Evolutionary conservation across 2,888 invertebrate species (phyloP).

Genomic region (Lasioglossum calceatum): DNA sequence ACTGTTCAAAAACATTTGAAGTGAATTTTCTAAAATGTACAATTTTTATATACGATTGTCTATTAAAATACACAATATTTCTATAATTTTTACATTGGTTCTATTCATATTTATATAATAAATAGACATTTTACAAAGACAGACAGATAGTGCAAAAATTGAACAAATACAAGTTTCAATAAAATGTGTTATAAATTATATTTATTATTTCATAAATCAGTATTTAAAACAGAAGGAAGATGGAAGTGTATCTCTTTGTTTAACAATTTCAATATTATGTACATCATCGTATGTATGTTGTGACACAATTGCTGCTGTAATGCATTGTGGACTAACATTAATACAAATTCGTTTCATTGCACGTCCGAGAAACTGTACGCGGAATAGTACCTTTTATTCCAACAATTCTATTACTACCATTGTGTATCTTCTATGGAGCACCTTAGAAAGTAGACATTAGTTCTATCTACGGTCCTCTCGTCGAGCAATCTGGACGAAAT

Average conservation of each 20-base stretch:
- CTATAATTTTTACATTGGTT: background rate
- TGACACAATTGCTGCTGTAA: background rate
- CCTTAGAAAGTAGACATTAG: constrained; percentile 24
- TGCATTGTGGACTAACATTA: background rate
- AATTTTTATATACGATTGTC: too few species aligned
- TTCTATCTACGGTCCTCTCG: constrained; percentile 15
- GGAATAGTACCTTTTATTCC: background rate
- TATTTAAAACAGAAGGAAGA: too few species aligned
- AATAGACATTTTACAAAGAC: too few species aligned
- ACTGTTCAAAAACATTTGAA: too few species aligned
- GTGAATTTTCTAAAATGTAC: too few species aligned
- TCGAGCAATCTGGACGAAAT: constrained; percentile 3
- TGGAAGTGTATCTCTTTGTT: too few species aligned
- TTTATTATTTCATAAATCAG: too few species aligned
- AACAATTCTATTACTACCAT: background rate
- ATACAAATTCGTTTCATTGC: background rate
- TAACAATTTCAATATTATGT: background rate
- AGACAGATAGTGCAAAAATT: background rate
- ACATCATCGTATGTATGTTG: background rate
- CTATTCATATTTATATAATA: background rate
- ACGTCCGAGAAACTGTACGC: background rate
- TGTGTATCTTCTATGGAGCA: background rate
- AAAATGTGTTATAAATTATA: too few species aligned
- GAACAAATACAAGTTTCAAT: background rate
- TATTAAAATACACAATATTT: too few species aligned